These are phyloP conservation scores for Eudyptes chrysolophus DNA, from an alignment of 2,113 vertebrate species.

Conservation along the genomic window DNA sequence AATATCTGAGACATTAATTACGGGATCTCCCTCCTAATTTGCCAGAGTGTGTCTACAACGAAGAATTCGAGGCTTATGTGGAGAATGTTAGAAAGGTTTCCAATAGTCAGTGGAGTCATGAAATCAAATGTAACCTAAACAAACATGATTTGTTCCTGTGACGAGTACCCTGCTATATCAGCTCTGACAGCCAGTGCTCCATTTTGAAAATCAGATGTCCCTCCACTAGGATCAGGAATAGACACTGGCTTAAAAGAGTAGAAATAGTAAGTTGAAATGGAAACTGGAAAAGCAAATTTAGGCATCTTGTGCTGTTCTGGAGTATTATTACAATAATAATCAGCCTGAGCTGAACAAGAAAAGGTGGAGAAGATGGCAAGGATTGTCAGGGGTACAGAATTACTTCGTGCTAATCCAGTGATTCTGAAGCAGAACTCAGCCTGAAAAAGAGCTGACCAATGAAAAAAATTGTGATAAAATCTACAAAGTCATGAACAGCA, in stretches of 20 bases:
- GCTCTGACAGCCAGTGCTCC: background rate
- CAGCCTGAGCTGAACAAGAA: background rate
- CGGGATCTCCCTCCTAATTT: background rate
- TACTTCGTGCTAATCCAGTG: background rate
- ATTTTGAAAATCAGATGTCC: background rate
- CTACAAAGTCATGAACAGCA: background rate
- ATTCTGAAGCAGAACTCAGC: background rate
- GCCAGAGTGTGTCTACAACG: background rate
- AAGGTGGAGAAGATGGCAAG: background rate
- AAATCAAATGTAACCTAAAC: background rate
- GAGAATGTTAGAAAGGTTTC: background rate
- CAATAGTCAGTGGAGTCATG: background rate
- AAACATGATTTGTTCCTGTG: background rate
- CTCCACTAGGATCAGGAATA: background rate
- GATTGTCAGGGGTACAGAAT: background rate
- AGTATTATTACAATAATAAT: background rate
- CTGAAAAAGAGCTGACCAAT: background rate
- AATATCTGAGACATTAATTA: background rate
- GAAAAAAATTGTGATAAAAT: background rate
- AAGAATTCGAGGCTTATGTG: background rate
- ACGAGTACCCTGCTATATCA: background rate
- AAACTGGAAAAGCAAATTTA: background rate
- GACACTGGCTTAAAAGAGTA: background rate
- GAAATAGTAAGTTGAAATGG: background rate
- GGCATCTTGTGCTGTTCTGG: background rate